phyloP scores from a whole-genome alignment of 2,888 invertebrate genomes.

The Fragum fragum region DNA sequence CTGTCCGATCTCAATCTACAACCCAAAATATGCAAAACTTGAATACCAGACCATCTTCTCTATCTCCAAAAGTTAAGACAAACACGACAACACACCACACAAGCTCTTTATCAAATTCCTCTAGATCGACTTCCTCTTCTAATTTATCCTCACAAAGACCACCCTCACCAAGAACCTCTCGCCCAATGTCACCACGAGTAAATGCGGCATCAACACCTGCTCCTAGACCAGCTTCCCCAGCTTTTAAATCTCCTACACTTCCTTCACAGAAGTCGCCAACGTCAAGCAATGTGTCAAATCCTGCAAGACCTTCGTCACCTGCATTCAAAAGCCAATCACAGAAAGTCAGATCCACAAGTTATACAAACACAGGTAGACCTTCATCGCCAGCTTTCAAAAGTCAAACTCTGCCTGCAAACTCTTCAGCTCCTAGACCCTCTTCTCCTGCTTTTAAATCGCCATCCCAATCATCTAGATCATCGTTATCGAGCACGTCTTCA shows the following conservation, averaged over 20 bases:
- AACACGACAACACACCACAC: background rate
- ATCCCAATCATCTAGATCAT: slow-evolving; percentile 1
- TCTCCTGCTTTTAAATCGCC: slow-evolving; percentile 16
- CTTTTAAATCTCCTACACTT: background rate
- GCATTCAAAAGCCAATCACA: slow-evolving; percentile 26
- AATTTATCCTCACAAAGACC: slow-evolving; percentile 36
- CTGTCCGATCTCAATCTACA: background rate
- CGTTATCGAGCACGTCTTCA: slow-evolving; percentile 9
- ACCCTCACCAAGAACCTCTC: slow-evolving; percentile 48
- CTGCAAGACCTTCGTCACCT: slow-evolving; percentile 20
- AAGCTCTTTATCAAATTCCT: background rate
- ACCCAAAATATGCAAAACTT: background rate
- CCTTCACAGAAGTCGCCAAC: background rate
- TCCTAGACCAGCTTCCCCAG: slow-evolving; percentile 36
- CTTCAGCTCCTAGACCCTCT: slow-evolving; percentile 6
- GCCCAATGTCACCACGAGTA: slow-evolving; percentile 44
- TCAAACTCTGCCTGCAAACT: background rate
- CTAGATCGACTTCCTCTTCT: slow-evolving; percentile 44
- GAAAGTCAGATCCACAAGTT: slow-evolving; percentile 26
- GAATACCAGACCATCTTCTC: background rate
- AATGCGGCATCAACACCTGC: background rate
- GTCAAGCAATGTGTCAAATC: background rate
- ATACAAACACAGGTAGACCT: slow-evolving; percentile 26
- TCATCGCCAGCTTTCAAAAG: slow-evolving; percentile 25
- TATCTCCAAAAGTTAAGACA: slow-evolving; percentile 20